Base-by-base conservation (phyloP, 2,113 vertebrate genomes). In the Sinocyclocheilus anshuiensis region DNA sequence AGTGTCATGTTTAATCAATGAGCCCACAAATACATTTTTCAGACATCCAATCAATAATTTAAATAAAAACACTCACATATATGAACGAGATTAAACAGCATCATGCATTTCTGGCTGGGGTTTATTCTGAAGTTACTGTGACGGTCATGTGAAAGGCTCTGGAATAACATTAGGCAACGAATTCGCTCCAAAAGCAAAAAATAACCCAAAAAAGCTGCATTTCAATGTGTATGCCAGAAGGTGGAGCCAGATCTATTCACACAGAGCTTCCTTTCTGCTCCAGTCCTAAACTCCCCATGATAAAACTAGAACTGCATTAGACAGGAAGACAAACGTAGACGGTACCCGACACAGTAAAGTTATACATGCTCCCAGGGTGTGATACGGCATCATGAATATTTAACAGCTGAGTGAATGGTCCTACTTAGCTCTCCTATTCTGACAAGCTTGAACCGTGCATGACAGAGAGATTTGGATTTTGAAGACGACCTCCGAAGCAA, bases 211-310 rank as follows among this genome's bases (percentile, higher is more conserved):
- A 74, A 74, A 74, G 33, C 4, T 74, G 87, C 77, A 79, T 67
- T 59, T 85, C 85, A 89, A 87, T 16, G 33, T 86, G 53, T 88
- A 16, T 11, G 84, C 92, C 94, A 94, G 92, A 75, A 94, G 94
- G 90, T 92, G 94, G 92, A 89, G 90, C 77, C 45, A 92, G 77
- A 76, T 83, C 13, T 72, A 20, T 13, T 50, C 13, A 78, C 65
- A 29, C 4, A 74, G 6, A 36, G 13, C 48, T 50, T 48, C n/a
- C 42, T 76, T 13, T 76, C 74, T 26, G n/a, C 26, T 77, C 22
- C 45, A 77, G 74, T 18, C 6, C n/a, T 50, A 8, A 76, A 50
- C 72, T 48, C 42, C 74, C n/a, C n/a, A 29, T 53, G 74, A 29
- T 77, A n/a, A 77, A 77, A 53, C 74, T 50, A 53, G 45, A 77